phyloP scores from a whole-genome alignment of 2,888 invertebrate species.

The Homarus gammarus region DNA sequence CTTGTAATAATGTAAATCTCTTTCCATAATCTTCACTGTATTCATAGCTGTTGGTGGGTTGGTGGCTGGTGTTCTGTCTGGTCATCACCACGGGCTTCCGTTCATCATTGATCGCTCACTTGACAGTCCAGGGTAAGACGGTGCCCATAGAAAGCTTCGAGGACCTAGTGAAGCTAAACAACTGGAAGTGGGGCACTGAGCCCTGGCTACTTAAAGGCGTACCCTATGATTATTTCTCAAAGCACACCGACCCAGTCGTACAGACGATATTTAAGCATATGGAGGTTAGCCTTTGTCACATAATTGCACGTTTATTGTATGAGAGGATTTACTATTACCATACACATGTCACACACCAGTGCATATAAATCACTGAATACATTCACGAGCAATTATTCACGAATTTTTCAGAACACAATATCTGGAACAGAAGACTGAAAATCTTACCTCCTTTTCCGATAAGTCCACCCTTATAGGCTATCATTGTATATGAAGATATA shows the following conservation, averaged over 20 bases:
- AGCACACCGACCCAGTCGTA: conserved; percentile 6
- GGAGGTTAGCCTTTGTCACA: neutral
- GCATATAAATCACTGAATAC: neutral
- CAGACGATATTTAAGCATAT: conserved; percentile 17
- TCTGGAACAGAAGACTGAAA: too few relatives aligned
- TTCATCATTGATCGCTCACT: conserved; percentile 76
- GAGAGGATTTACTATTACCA: too few relatives aligned
- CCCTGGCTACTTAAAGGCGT: conserved; percentile 22
- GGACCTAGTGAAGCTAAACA: conserved; percentile 53
- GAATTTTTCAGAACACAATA: too few relatives aligned
- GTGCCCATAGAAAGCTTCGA: conserved; percentile 76
- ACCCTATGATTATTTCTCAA: conserved; percentile 18
- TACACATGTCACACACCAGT: too few relatives aligned
- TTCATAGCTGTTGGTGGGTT: conserved; percentile 29
- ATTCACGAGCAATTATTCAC: too few relatives aligned
- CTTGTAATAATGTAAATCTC: too few relatives aligned
- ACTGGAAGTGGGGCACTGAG: conserved; percentile 53
- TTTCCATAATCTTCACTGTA: too few relatives aligned
- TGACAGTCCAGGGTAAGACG: conserved; percentile 76
- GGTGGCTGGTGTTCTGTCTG: conserved; percentile 60
- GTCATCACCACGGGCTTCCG: conserved; percentile 52
- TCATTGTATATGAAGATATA: too few relatives aligned
- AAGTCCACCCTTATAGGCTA: too few relatives aligned
- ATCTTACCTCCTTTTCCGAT: too few relatives aligned
- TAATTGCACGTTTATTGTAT: too few relatives aligned